Evolutionary conservation across 1,140 invertebrate genomes (phyloP), one percentile per base, ranked within the genome.

Genomic region (Phenacoccus solenopsis): DNA sequence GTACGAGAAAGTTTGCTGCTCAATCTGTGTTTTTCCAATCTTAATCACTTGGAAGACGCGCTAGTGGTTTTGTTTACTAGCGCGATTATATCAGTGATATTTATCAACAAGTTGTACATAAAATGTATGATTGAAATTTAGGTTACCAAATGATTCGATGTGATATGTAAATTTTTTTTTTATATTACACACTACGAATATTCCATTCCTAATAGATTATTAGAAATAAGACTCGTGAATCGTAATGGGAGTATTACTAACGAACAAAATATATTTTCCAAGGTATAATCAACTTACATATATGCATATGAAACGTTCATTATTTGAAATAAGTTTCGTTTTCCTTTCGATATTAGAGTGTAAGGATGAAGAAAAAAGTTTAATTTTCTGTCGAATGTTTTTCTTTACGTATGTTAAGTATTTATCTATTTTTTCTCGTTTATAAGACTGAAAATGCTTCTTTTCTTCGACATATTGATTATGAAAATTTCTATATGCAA

Each of bases 91-190:
- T 13, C 5, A 7, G 30, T 13, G 30, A 32, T 32, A 49, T 9
- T 4, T 49, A 49, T 49, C 38, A 49, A 32, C 13, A 32, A n/a
- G n/a, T 49, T 49, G 38, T 49, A 49, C 38, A 49, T 49, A 49
- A 49, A 49, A 49, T 49, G 38, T 49, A 49, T 9, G 13, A 16
- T 49, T 49, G 12, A n/a, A 49, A 49, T 49, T 49, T 49, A 49
- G 38, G 38, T 49, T 49, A 49, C 38, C 38, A 49, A 16, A 49
- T 49, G 38, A 49, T 49, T 9, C 16, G 4, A 16, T 49, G 38
- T 49, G 38, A 49, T 49, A 49, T 49, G 38, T 49, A 49, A 49
- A n/a, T n/a, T n/a, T n/a, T 49, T 49, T 49, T 49, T 49, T 49
- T 49, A 49, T 49, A 49, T 49, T 49, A 49, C 38, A 49, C 20